Evolutionary conservation across 2,888 invertebrate species (phyloP), one percentile per base, ranked within the genome.

Genomic region (Ophraella communa): DNA sequence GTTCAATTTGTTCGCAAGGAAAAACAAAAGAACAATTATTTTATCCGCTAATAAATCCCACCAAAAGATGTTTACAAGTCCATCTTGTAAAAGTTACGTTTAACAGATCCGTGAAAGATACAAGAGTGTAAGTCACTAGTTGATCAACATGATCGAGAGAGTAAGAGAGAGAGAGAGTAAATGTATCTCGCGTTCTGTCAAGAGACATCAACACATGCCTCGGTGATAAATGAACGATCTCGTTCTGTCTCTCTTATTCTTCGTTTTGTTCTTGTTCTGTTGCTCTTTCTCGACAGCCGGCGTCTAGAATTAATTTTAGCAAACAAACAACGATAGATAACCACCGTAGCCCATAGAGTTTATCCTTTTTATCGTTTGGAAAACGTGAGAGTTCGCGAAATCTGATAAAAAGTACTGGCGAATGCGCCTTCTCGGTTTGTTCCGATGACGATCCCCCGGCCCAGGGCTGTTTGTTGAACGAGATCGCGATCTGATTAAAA

Each of bases 311-410:
- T 80, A 80, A 80, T 80, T 80, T 79, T 76, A 79, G 76, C 79
- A 78, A 79, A 79, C 79, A 80, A 79, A 80, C 79, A 75, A 76
- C 77, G 73, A 79, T 77, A 79, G 79, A 80, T 79, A 79, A 78
- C 76, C 71, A 73, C 54, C 66, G 57, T 51, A 64, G 64, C 75
- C 14, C 77, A 76, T 76, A 75, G 76, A 78, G 76, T 77, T 4
- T 78, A 78, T 77, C 78, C 76, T 73, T n/a, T n/a, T n/a, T n/a
- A n/a, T 72, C 75, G 75, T 75, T 76, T 73, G 76, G 76, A 77
- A 77, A 81, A 81, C 81, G 81, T 81, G 81, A 81, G 81, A 81
- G 80, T 80, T 79, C 79, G 79, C 80, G 74, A 80, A 39, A 81
- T 81, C 80, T 80, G 81, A 81, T 81, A 80, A 80, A 80, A 80